These are phyloP conservation scores for Mustelus asterias DNA, from an alignment of 2,113 vertebrate species.

Conservation along the genomic window DNA sequence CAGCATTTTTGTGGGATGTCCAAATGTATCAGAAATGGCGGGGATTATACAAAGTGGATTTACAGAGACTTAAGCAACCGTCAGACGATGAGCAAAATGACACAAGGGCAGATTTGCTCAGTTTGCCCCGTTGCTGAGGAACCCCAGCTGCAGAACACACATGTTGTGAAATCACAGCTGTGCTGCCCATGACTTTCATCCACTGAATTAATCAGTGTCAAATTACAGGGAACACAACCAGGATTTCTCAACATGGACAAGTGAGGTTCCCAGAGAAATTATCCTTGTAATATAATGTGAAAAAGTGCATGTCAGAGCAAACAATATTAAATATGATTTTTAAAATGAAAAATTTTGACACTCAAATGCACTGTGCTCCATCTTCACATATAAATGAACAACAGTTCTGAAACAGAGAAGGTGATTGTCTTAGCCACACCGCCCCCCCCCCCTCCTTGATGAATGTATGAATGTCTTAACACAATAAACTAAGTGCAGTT, in stretches of 20 bases:
- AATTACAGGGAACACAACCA: neutral
- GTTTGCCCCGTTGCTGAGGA: neutral
- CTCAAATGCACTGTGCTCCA: neutral
- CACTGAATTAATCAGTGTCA: neutral
- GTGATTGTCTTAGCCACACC: too few relatives aligned
- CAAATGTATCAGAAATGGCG: neutral
- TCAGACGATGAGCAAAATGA: neutral
- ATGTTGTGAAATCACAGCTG: neutral
- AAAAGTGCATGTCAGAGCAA: neutral
- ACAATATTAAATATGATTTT: neutral
- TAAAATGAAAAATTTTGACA: neutral
- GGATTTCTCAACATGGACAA: neutral
- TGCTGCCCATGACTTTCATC: neutral
- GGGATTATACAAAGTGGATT: neutral
- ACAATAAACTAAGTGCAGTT: too few relatives aligned
- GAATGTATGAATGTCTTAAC: too few relatives aligned
- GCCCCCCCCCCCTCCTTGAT: too few relatives aligned
- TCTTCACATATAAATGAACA: neutral
- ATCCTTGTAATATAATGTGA: neutral
- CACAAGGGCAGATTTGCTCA: neutral
- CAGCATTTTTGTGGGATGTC: neutral
- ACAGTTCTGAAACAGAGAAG: neutral
- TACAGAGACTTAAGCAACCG: neutral
- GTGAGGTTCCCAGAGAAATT: neutral
- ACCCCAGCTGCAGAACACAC: neutral